Evolutionary conservation across 1,140 invertebrate genomes (phyloP), one percentile per base, ranked within the genome.

Genomic region (Lepidurus packardi): DNA sequence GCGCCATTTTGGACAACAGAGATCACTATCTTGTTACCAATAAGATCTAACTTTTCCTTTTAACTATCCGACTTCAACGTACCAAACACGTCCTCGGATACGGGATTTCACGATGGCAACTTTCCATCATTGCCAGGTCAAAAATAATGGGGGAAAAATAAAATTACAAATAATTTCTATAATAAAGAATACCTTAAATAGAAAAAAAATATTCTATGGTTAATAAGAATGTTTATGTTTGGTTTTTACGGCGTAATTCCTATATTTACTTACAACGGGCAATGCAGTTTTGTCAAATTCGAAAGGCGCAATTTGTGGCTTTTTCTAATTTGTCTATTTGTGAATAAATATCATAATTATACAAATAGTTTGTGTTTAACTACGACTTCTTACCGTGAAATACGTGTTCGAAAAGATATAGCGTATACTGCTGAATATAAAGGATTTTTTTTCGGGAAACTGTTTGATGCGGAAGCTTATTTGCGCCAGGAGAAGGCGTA

Each of bases 1-100:
- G 86, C 11, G 81, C 42, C 81, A 82, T 81, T 45, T 80, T 81
- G 53, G 21, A 65, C 53, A 65, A 21, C 53, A 65, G 21, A n/a
- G 16, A 16, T n/a, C 21, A 16, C 9, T n/a, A 65, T n/a, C 0
- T 65, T 21, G 1, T 65, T n/a, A n/a, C 53, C 53, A 65, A 7
- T n/a, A 65, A 65, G 8, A 34, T 34, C 34, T 34, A 34, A 34
- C 34, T 34, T 34, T 34, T 34, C 34, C 34, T 34, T 34, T 34
- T 34, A 34, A 34, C 34, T 4, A 4, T 34, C 34, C 34, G 3
- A 34, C 34, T 65, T n/a, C 10, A 65, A 21, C 13, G 13, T 7
- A 65, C 13, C 53, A 13, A 16, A 65, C 21, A 21, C 53, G 53
- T 65, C 53, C 13, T 21, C 21, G 53, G 13, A 7, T 13, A 21